These are phyloP conservation scores for Nomada ruficornis DNA, from an alignment of 2,888 invertebrate species.

Conservation along the genomic window DNA sequence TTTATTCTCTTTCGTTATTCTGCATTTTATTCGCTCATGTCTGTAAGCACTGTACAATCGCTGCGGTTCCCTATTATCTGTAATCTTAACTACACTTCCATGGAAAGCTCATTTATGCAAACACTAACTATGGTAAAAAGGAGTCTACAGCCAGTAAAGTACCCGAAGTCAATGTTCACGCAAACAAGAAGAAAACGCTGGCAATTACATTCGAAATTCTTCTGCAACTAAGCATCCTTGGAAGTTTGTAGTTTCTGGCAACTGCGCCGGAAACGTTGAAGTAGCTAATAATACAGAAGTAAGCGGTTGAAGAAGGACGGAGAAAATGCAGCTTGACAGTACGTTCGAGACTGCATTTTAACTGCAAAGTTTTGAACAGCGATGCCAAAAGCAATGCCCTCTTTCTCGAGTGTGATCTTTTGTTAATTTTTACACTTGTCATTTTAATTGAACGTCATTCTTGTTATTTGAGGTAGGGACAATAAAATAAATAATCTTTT, in stretches of 20 bases:
- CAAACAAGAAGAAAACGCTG: constrained; percentile 28
- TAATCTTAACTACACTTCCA: too few species aligned
- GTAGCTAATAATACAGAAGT: constrained; percentile 26
- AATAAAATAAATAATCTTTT: too few species aligned
- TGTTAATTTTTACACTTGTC: constrained; percentile 18
- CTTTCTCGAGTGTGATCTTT: neutral
- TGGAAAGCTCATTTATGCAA: neutral
- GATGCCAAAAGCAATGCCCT: constrained; percentile 4
- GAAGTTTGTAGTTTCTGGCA: constrained; percentile 22
- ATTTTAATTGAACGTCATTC: neutral
- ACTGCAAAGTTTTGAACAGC: constrained; percentile 41
- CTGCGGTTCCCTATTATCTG: too few species aligned
- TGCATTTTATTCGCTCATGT: too few species aligned
- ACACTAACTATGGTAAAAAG: neutral
- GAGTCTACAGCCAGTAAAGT: constrained; percentile 4
- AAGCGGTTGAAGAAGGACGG: neutral
- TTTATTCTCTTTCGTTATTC: too few species aligned
- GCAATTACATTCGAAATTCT: constrained; percentile 37
- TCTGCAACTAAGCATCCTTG: constrained; percentile 13
- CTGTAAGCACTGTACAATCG: too few species aligned
- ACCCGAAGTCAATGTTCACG: constrained; percentile 2
- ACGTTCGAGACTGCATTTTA: constrained; percentile 20
- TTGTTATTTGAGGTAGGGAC: too few species aligned
- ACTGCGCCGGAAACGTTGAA: constrained; percentile 21
- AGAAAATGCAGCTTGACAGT: constrained; percentile 10